A percentile compares a stretch with the other conserved stretches of the same genome.
Evolutionary conservation across 1,140 invertebrate genomes (phyloP).

Genomic region (Adelges cooleyi): DNA sequence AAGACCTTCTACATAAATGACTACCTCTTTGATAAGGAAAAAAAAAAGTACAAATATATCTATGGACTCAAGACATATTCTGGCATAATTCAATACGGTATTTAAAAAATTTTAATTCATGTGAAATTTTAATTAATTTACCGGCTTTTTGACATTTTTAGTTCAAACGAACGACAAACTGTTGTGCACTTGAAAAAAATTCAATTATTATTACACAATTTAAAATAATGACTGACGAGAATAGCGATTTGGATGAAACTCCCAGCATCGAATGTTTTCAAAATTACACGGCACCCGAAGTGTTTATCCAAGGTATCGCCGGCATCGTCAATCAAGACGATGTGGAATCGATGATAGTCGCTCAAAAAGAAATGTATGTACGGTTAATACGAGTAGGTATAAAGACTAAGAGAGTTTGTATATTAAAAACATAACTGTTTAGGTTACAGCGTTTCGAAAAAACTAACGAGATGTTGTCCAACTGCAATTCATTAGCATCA

Average conservation of each 20-base stretch:
- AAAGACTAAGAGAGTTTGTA: neutral
- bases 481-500: slow-evolving; percentile 80
- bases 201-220: too few species aligned
- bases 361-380: slow-evolving; percentile 83
- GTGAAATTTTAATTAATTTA: too few species aligned
- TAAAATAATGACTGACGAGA: slow-evolving; percentile 37
- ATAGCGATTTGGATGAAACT: slow-evolving; percentile 46
- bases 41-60: too few species aligned
- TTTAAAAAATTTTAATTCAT: too few species aligned
- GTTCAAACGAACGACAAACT: too few species aligned
- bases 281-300: slow-evolving; percentile 79
- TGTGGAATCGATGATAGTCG: slow-evolving; percentile 77
- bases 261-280: slow-evolving; percentile 70
- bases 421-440: slow-evolving; percentile 35
- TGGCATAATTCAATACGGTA: too few species aligned
- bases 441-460: slow-evolving; percentile 94
- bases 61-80: too few species aligned
- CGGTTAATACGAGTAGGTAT: neutral
- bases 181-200: too few species aligned
- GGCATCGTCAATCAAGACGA: slow-evolving; percentile 83
- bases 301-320: slow-evolving; percentile 78
- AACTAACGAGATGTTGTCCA: slow-evolving; percentile 93
- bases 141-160: too few species aligned
- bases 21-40: too few species aligned
- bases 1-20: too few species aligned